Evolutionary conservation across 2,113 vertebrate species (phyloP), one percentile per base, ranked within the genome.

Genomic region (Pelusios castaneus): DNA sequence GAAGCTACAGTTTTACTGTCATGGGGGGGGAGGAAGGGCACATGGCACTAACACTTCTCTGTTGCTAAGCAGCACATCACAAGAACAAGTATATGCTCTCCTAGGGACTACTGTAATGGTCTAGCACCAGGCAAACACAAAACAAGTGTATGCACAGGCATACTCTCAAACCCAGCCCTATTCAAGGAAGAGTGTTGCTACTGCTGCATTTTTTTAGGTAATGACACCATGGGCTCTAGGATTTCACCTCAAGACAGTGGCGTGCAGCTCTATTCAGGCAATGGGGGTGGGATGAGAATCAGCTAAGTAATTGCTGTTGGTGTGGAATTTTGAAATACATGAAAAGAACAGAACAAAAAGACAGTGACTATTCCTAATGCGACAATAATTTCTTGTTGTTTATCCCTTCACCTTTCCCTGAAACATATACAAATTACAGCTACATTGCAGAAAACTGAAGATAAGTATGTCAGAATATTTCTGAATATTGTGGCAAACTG

Each of bases 251-350:
- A 76, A 11, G 73, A 43, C 41, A 45, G 41, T 27, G 5, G 41
- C 27, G 41, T 75, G 22, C 24, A 25, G 41, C 41, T 3, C 21
- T 25, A 7, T 45, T 45, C 77, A 76, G 21, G 11, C 12, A 45
- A 2, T 0, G 25, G 27, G 17, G 25, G 10, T 2, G 0, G 2
- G 41, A 75, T 2, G 13, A 1, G 0, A 0, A 14, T 41, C 49
- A 10, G 11, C 3, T 1, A 21, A 52, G 67, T 31, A 84, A 56
- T 29, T 24, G n/a, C 27, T 13, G 0, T 1, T 1, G 58, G 11
- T 11, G 10, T 17, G 63, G 47, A 13, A 10, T 10, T 89, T 83
- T 84, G 29, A 73, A 63, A 24, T 10, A 4, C 49, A 25, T 38
- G 0, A 14, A 38, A 0, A 45, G 27, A 95, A 1, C 88, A 89